Evolutionary conservation across 2,888 invertebrate species (phyloP).

Genomic region (Agrochola lota): DNA sequence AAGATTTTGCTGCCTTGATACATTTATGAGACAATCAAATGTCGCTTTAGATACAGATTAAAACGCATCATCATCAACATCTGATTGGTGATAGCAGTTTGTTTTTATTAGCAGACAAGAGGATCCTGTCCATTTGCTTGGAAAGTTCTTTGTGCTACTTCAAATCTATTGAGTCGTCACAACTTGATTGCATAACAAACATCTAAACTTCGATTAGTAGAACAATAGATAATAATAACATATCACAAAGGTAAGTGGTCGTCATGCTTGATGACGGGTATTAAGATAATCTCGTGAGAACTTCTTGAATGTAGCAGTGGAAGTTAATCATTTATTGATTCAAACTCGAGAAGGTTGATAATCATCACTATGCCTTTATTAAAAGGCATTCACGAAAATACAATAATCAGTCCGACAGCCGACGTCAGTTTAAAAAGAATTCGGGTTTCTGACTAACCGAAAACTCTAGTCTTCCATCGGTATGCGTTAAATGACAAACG

Average conservation of each 20-base stretch:
- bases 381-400: neutral
- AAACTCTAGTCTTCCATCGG: neutral
- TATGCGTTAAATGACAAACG: neutral
- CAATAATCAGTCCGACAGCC: neutral
- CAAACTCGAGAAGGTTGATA: no score
- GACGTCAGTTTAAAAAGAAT: neutral
- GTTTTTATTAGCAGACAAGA: neutral
- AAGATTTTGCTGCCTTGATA: neutral
- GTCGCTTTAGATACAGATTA: neutral
- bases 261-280: neutral
- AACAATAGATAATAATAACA: neutral
- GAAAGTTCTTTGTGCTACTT: neutral
- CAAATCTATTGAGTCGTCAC: neutral
- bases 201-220: neutral
- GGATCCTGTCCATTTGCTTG: neutral
- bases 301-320: neutral
- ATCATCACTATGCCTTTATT: neutral
- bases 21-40: neutral
- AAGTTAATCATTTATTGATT: neutral
- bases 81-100: neutral
- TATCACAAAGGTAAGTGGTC: neutral
- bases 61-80: neutral
- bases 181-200: neutral
- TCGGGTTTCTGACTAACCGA: neutral
- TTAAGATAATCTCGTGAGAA: conserved; percentile 6